A percentile compares a stretch with the other conserved stretches of the same genome.
Evolutionary conservation across 37 sponge, comb jelly and placozoan species (phyloP).

Genomic region (Beroe ovata): DNA sequence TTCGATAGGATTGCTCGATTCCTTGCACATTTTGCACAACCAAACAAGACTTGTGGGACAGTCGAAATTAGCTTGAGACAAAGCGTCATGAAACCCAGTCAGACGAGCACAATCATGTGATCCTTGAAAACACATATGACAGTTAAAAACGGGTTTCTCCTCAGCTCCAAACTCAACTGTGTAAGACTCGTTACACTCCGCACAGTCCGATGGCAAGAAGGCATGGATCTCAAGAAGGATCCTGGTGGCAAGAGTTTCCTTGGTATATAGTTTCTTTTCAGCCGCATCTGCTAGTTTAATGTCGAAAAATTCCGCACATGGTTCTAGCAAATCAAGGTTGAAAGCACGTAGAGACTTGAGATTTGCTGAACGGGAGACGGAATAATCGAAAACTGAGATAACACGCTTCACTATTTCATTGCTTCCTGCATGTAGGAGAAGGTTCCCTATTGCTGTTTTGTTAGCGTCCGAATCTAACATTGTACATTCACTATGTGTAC

Average conservation of each 20-base stretch:
- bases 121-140: background rate
- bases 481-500: background rate
- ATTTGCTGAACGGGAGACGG: background rate
- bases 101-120: background rate
- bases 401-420: background rate
- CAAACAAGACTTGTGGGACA: background rate
- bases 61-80: background rate
- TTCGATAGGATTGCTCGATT: background rate
- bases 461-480: background rate
- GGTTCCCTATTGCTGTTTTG: background rate
- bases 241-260: background rate
- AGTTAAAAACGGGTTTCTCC: background rate
- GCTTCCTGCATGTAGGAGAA: slow-evolving; percentile 12
- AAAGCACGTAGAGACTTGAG: background rate
- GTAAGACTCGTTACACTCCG: background rate
- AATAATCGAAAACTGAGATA: background rate
- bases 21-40: no score
- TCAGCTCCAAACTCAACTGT: slow-evolving; percentile 1
- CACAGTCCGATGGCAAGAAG: background rate
- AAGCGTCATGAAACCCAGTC: background rate
- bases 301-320: slow-evolving; percentile 3
- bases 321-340: slow-evolving; percentile 8
- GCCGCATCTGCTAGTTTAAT: background rate
- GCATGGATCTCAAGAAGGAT: background rate
- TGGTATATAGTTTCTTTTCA: background rate